Evolutionary conservation across 2,888 invertebrate genomes (phyloP).

Genomic region (Dryobota labecula): DNA sequence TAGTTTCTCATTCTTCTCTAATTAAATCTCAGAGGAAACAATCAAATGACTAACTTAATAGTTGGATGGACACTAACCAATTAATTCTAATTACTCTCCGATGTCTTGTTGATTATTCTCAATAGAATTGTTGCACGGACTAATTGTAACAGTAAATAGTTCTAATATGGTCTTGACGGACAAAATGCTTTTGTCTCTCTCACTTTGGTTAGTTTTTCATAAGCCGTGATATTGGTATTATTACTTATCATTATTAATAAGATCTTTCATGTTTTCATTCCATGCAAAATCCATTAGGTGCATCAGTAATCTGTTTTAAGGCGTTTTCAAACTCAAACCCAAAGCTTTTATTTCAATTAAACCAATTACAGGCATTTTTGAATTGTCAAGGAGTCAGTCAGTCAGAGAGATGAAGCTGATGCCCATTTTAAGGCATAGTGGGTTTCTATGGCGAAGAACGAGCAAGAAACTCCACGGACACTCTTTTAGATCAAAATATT

Average conservation of each 20-base stretch:
- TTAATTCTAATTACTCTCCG: conserved; percentile 56
- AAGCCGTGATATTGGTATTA: too few species aligned
- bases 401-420: too few species aligned
- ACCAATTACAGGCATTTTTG: too few species aligned
- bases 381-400: too few species aligned
- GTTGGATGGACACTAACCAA: conserved; percentile 42
- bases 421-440: too few species aligned
- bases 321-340: too few species aligned
- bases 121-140: conserved; percentile 37
- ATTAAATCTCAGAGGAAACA: conserved; percentile 36
- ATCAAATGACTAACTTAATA: conserved; percentile 23
- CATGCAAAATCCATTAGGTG: neutral
- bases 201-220: neutral
- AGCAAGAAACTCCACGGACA: too few species aligned
- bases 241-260: too few species aligned
- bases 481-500: too few species aligned
- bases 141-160: conserved; percentile 52
- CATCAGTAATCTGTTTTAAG: neutral
- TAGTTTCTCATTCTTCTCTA: neutral
- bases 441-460: too few species aligned
- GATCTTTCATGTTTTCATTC: too few species aligned
- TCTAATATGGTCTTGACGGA: conserved; percentile 11
- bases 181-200: conserved; percentile 3
- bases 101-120: conserved; percentile 53
- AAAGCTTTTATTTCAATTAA: too few species aligned